phyloP scores from a whole-genome alignment of 2,113 vertebrate genomes.

The Pterocles orientalis region DNA sequence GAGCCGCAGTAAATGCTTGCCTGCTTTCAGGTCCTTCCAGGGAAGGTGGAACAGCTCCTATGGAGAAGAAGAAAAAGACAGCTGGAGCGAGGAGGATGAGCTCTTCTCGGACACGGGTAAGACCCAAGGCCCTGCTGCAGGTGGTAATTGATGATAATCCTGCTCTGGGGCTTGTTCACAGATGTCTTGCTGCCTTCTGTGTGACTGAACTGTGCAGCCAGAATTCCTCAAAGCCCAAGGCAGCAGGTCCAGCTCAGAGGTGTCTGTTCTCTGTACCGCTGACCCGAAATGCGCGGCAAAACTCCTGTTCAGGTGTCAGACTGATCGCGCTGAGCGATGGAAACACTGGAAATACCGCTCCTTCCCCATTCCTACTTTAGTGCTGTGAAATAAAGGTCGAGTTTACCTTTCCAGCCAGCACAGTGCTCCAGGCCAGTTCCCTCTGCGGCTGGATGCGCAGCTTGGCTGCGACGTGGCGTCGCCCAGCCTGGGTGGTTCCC shows the following conservation, averaged over 20 bases:
- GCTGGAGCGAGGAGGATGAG: conserved; percentile 76
- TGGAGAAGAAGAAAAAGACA: conserved; percentile 70
- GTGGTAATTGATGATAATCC: neutral
- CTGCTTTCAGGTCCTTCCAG: conserved; percentile 53
- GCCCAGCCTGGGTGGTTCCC: neutral
- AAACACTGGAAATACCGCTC: neutral
- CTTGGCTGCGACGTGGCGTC: neutral
- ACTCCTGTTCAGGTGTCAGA: neutral
- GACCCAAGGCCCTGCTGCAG: neutral
- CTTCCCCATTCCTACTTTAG: neutral
- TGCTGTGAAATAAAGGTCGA: neutral
- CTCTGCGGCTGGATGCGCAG: neutral
- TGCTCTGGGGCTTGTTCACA: neutral
- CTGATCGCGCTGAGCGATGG: neutral
- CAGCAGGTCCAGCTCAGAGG: accelerated
- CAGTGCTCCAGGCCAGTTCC: neutral
- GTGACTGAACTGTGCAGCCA: neutral
- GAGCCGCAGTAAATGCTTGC: neutral
- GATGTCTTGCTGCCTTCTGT: neutral
- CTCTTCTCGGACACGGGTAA: conserved; percentile 71
- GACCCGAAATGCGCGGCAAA: neutral
- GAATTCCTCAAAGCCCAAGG: neutral
- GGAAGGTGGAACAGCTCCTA: conserved; percentile 22
- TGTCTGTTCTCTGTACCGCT: neutral
- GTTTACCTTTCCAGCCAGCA: neutral